Conservation (phyloP, 2,113 vertebrate species). For the Promerops cafer region DNA sequence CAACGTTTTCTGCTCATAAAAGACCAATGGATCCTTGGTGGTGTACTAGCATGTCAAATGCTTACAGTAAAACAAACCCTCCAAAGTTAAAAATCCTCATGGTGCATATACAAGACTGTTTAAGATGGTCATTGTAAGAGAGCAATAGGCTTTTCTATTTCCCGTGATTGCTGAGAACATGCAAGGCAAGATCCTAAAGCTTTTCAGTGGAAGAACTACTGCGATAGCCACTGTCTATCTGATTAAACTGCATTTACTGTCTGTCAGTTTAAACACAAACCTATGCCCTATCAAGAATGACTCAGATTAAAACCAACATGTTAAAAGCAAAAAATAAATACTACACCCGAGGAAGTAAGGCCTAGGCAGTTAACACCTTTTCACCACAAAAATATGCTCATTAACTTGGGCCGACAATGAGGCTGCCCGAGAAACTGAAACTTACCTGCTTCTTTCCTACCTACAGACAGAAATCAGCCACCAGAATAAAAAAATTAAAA, state of each 20-base stretch:
- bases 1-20: neutral
- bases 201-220: neutral
- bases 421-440: neutral
- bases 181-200: neutral
- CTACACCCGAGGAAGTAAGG: neutral
- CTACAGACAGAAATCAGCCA: neutral
- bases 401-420: neutral
- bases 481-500: neutral
- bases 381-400: neutral
- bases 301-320: neutral
- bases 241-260: neutral
- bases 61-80: neutral
- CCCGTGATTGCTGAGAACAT: neutral
- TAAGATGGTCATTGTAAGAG: fast-evolving
- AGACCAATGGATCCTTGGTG: neutral
- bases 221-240: neutral
- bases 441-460: neutral
- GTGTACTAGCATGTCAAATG: neutral
- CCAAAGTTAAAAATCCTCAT: neutral
- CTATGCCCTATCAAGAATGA: neutral
- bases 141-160: neutral
- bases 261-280: neutral
- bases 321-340: neutral
- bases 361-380: neutral
- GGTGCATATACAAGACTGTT: fast-evolving